Conservation (phyloP, 2,113 vertebrate species). For the Pontoporia blainvillei region DNA sequence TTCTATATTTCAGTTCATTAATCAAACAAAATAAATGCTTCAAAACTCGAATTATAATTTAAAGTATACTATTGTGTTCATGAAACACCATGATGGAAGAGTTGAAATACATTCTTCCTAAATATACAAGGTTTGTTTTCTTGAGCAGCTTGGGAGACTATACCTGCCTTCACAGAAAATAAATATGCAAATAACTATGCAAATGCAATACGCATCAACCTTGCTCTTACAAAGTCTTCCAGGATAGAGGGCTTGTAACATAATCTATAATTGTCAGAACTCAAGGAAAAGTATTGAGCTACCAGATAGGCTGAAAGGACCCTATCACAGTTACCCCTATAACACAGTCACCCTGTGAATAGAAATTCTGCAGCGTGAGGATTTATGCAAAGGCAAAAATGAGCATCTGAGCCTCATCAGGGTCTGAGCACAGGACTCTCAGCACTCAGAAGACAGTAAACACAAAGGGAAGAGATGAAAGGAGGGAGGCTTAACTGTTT, state of each 20-base stretch:
- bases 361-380: not conserved
- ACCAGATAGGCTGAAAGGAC: not conserved
- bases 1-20: not conserved
- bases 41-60: not conserved
- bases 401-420: not conserved
- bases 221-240: not conserved
- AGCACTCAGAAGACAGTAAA: not conserved
- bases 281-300: not conserved
- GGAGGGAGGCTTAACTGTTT: not conserved
- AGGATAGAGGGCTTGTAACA: not conserved
- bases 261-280: not conserved
- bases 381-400: not conserved
- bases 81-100: not conserved
- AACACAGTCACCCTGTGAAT: not conserved
- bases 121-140: not conserved
- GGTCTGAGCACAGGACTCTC: not conserved
- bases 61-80: not conserved
- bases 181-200: not conserved
- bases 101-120: not conserved
- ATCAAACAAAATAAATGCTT: conserved; percentile 6
- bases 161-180: not conserved
- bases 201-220: not conserved
- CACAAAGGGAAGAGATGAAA: accelerated
- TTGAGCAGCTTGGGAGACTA: not conserved
- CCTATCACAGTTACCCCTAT: not conserved